Conservation (phyloP, 1,140 invertebrate species). For the Drosophila pandora region DNA sequence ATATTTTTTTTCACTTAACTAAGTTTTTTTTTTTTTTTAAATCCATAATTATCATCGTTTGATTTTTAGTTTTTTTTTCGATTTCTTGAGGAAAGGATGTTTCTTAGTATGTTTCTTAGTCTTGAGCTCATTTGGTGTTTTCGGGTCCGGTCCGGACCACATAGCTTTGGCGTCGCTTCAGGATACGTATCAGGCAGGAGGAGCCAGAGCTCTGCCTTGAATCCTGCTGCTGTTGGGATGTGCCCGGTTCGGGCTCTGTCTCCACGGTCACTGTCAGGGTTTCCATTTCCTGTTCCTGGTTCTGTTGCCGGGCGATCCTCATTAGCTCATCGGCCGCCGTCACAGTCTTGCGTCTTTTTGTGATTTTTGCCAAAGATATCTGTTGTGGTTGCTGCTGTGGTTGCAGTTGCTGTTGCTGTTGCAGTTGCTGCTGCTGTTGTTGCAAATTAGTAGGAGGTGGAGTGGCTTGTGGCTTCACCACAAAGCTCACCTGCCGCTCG, state of each 20-base stretch:
- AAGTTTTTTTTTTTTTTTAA: no score
- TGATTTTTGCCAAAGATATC: background rate
- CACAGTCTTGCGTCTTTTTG: background rate
- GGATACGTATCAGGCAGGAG: conserved; percentile 14
- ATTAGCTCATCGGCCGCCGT: background rate
- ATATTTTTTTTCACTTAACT: background rate
- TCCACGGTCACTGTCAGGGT: background rate
- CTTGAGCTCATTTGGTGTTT: background rate
- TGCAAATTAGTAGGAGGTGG: background rate
- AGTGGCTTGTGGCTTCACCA: no score
- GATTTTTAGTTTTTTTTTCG: background rate
- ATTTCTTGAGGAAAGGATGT: background rate
- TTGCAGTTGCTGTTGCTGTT: background rate
- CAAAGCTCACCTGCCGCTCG: no score
- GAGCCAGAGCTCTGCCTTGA: background rate
- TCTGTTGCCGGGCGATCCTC: background rate
- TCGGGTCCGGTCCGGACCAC: conserved; percentile 5
- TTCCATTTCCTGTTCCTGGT: no score
- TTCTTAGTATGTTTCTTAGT: background rate
- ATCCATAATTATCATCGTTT: background rate
- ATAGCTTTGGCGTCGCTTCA: conserved; percentile 41
- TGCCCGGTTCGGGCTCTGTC: background rate
- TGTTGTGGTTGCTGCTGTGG: background rate
- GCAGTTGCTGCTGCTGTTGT: background rate
- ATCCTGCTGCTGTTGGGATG: background rate